phyloP scores from a whole-genome alignment of 2,888 invertebrate species.

The Lepidochitona cinerea region DNA sequence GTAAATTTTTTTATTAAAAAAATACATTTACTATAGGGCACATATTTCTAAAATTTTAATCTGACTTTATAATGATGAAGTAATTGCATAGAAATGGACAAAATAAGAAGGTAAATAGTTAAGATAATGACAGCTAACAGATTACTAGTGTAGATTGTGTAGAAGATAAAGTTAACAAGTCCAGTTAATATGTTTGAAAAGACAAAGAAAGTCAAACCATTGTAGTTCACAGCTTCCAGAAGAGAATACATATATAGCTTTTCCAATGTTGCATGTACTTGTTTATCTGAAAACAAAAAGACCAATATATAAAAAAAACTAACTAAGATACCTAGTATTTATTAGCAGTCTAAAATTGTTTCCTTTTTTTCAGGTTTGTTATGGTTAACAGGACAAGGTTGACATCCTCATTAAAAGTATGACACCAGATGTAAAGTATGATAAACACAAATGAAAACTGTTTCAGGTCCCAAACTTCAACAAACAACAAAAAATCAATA shows the following conservation, averaged over 20 bases:
- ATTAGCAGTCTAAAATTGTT: too few species aligned
- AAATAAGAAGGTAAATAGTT: constrained; percentile 54
- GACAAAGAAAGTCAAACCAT: constrained; percentile 88
- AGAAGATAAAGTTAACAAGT: constrained; percentile 80
- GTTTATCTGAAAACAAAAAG: background rate
- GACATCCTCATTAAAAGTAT: too few species aligned
- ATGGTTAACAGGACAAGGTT: too few species aligned
- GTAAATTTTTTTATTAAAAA: too few species aligned
- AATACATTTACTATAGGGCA: too few species aligned
- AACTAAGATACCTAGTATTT: too few species aligned
- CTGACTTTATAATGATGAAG: constrained; percentile 42
- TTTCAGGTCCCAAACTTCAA: too few species aligned
- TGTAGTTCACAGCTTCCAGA: constrained; percentile 82
- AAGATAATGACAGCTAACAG: constrained; percentile 44
- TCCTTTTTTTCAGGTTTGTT: too few species aligned
- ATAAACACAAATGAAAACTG: too few species aligned
- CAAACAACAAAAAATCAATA: too few species aligned
- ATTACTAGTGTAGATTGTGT: constrained; percentile 73
- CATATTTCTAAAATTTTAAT: constrained; percentile 43
- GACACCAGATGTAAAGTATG: too few species aligned
- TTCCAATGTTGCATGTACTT: background rate
- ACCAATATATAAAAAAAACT: too few species aligned
- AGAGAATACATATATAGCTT: constrained; percentile 64
- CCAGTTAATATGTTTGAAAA: constrained; percentile 89
- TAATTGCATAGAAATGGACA: constrained; percentile 31